Conservation (phyloP, 2,888 invertebrate genomes). For the Nephrotoma guestfalica region DNA sequence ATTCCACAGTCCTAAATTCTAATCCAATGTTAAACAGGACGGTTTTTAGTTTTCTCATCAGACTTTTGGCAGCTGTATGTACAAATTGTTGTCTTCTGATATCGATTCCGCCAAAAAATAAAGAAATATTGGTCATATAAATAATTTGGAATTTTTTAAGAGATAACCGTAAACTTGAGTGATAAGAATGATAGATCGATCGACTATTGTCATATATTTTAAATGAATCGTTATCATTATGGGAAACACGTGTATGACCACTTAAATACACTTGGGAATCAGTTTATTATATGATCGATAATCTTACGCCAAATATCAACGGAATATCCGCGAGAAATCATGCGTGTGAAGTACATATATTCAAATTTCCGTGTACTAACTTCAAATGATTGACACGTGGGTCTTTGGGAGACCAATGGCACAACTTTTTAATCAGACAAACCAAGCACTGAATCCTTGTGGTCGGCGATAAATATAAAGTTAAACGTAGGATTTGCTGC, state of each 20-base stretch:
- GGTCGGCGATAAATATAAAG: no score
- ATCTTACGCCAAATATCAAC: no score
- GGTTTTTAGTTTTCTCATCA: neutral
- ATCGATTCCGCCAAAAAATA: neutral
- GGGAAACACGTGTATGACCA: neutral
- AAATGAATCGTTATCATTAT: neutral
- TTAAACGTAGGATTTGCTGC: no score
- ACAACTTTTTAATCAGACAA: no score
- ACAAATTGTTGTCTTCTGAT: neutral
- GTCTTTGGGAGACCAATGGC: rapidly evolving
- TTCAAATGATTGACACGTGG: no score
- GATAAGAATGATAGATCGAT: neutral
- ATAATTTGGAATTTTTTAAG: neutral
- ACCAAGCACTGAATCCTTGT: no score
- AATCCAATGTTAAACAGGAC: neutral
- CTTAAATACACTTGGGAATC: no score
- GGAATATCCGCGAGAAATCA: no score
- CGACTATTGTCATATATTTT: neutral
- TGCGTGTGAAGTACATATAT: no score
- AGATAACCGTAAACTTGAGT: neutral
- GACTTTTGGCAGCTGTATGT: neutral
- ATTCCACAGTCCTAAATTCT: neutral
- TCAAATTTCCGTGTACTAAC: no score
- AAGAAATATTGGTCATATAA: neutral
- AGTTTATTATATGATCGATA: no score